phyloP scores from a whole-genome alignment of 30 jellyfish, hydroid and myxozoan species.

The Aurelia sp. region DNA sequence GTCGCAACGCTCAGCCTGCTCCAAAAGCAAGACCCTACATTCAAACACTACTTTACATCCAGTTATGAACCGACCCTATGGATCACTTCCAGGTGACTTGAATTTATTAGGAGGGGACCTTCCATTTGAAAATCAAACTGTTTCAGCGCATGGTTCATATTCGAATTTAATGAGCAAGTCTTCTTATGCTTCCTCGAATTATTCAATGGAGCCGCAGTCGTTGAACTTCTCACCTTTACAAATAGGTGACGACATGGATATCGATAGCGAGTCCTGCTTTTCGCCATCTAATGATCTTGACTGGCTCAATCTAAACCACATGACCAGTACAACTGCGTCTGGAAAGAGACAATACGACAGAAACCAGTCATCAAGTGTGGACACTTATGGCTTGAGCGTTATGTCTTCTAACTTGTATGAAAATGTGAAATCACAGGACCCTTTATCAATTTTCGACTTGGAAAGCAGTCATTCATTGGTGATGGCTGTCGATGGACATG shows the following conservation, averaged over 20 bases:
- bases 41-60: not conserved
- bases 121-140: not conserved
- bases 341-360: conserved; percentile 15
- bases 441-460: conserved; percentile 53
- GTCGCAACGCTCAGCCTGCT: not conserved
- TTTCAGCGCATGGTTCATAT: not conserved
- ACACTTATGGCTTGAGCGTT: conserved; percentile 16
- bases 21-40: not conserved
- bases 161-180: not conserved
- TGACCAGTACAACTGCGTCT: not conserved
- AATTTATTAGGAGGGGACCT: conserved; percentile 47
- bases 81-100: conserved; percentile 63
- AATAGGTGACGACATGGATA: conserved; percentile 66
- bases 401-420: conserved; percentile 40
- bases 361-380: not conserved
- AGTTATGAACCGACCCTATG: conserved; percentile 30
- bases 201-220: not conserved
- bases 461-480: conserved; percentile 45
- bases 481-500: conserved; percentile 59
- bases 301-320: conserved; percentile 56
- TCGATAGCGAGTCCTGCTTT: conserved; percentile 28
- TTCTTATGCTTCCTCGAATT: not conserved
- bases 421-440: conserved; percentile 48
- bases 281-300: conserved; percentile 42
- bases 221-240: conserved; percentile 41